Conservation (phyloP, 2,888 invertebrate species). For the Trissolcus brochymenae region DNA sequence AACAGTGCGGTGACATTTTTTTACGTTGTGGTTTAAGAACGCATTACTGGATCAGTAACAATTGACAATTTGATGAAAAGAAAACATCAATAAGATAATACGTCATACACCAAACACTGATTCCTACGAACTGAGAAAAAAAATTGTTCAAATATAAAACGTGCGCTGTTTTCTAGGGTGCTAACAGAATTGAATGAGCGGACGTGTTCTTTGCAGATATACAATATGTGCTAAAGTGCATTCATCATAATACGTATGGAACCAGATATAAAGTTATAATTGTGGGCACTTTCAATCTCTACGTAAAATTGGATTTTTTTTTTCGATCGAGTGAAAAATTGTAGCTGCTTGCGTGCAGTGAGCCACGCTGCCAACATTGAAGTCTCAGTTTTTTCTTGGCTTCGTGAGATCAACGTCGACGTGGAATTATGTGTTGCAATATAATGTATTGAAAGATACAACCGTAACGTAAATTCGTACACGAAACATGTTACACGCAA, state of each 20-base stretch:
- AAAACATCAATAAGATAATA: slow-evolving; percentile 4
- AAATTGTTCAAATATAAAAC: not conserved
- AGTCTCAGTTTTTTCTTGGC: slow-evolving; percentile 20
- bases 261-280: not conserved
- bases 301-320: slow-evolving; percentile 18
- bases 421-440: slow-evolving; percentile 29
- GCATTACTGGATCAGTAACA: not conserved
- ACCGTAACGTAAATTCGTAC: not conserved
- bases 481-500: not conserved
- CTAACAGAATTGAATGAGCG: slow-evolving; percentile 25
- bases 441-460: slow-evolving; percentile 18
- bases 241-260: not conserved
- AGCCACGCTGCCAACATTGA: slow-evolving; percentile 9
- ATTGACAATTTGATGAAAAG: not conserved
- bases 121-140: slow-evolving; percentile 14
- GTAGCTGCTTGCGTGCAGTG: not conserved
- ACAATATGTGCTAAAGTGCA: slow-evolving; percentile 9
- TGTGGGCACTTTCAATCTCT: slow-evolving; percentile 9
- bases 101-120: slow-evolving; percentile 10
- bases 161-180: slow-evolving; percentile 30
- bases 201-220: slow-evolving; percentile 12
- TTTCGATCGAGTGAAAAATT: slow-evolving; percentile 1
- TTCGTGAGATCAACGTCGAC: slow-evolving; percentile 26
- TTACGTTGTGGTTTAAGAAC: not conserved
- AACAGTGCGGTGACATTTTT: slow-evolving; percentile 3